phyloP scores from a whole-genome alignment of 2,113 vertebrate species.

The Grammomys dolichurus region DNA sequence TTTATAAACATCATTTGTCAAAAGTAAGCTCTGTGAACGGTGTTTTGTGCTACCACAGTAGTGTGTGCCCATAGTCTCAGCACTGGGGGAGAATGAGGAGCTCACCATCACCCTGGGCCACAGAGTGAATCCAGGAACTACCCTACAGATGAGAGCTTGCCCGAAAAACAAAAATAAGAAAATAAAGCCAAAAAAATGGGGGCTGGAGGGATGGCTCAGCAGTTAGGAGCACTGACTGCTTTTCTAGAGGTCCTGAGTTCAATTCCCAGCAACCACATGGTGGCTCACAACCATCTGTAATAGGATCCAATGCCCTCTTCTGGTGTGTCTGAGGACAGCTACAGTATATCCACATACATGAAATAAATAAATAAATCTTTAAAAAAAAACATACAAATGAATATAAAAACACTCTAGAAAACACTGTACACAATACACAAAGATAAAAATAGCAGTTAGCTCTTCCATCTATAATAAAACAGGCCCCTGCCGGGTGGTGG shows the following conservation, averaged over 20 bases:
- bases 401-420: not conserved
- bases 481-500: not conserved
- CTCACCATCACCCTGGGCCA: not conserved
- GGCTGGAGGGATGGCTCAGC: too few species aligned
- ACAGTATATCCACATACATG: too few species aligned
- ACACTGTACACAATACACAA: not conserved
- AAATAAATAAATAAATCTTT: not conserved
- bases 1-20: too few species aligned
- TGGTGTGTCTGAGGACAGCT: too few species aligned
- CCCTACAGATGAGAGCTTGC: not conserved
- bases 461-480: not conserved
- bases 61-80: not conserved
- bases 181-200: not conserved
- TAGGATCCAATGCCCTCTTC: too few species aligned
- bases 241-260: too few species aligned
- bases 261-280: too few species aligned
- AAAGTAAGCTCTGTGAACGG: not conserved
- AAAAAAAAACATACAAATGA: not conserved
- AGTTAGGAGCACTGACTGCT: too few species aligned
- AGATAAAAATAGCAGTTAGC: constrained; percentile 30
- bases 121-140: not conserved
- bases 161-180: not conserved
- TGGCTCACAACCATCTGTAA: too few species aligned
- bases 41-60: not conserved
- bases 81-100: not conserved